Evolutionary conservation across 2,888 invertebrate genomes (phyloP).

Genomic region (Choreutis nemorana): DNA sequence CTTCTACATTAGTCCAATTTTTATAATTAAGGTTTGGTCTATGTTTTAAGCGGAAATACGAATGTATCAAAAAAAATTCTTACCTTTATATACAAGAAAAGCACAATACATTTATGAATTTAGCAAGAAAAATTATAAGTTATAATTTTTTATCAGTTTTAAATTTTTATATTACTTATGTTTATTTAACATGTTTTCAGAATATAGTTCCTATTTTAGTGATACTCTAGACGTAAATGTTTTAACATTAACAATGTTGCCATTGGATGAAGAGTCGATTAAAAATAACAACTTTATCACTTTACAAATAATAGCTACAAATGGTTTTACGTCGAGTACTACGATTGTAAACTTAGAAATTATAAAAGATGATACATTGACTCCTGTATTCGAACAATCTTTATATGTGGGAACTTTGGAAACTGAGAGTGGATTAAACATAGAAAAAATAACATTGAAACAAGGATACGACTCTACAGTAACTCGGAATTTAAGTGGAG

Average conservation of each 20-base stretch:
- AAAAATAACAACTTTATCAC: slow-evolving; percentile 27
- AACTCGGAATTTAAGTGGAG: slow-evolving; percentile 25
- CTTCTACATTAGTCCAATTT: too few species aligned
- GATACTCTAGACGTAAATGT: slow-evolving; percentile 18
- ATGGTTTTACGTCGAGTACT: slow-evolving; percentile 19
- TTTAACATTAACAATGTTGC: slow-evolving; percentile 26
- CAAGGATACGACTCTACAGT: slow-evolving; percentile 39
- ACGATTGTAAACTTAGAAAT: slow-evolving; percentile 34
- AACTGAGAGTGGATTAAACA: slow-evolving; percentile 17
- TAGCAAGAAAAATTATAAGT: too few species aligned
- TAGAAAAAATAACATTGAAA: slow-evolving; percentile 25
- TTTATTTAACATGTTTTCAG: slow-evolving; percentile 25
- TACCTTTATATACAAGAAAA: too few species aligned
- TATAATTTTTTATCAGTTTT: too few species aligned
- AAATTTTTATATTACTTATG: too few species aligned
- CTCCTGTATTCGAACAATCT: slow-evolving; percentile 30
- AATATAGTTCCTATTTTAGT: slow-evolving; percentile 22
- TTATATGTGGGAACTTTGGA: slow-evolving; percentile 32
- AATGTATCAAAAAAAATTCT: too few species aligned
- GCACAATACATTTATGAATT: too few species aligned
- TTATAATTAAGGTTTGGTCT: too few species aligned
- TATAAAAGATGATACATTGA: slow-evolving; percentile 33
- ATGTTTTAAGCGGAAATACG: too few species aligned
- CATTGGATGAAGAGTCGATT: slow-evolving; percentile 22
- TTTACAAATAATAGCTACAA: slow-evolving; percentile 26